Evolutionary conservation across 2,113 vertebrate species (phyloP), one percentile per base, ranked within the genome.

Genomic region (Crotalus tigris): DNA sequence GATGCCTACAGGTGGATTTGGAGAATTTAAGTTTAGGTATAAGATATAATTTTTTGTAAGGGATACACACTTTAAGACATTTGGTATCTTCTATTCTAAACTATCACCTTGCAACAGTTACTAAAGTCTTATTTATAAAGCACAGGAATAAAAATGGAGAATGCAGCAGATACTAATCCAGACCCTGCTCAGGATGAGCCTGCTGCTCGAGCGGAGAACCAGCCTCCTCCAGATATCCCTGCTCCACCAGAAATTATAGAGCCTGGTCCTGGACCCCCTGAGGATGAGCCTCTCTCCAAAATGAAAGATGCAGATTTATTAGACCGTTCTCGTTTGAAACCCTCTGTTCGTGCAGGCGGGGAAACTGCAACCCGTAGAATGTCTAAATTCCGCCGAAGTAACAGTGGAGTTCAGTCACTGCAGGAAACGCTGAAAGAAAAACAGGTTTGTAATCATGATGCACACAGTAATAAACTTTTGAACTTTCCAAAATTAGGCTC

Each of bases 351-450:
- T 6, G 15, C 61, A 94, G 61, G 92, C 0, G 11, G 0, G 33
- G 94, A 39, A 0, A 17, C 4, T 21, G n/a, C 90, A 87, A 92
- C 90, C 81, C 91, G 53, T 0, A 95, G 17, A 11, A 3, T 95
- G 0, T 94, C 97, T 26, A 97, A 90, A 15, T 96, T 93, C 88
- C 93, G 29, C 23, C 95, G 95, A 1, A 95, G 96, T 0, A 89
- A 96, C 91, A 96, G 97, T 53, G 95, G 96, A 89, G 89, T 94
- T 85, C 94, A 97, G 0, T 96, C 94, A 13, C n/a, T 97, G 0
- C 97, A 98, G 93, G 98, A 98, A 93, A 93, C 93, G 2, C n/a
- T 96, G 4, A 98, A 95, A 93, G 96, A 98, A 96, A 98, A 51
- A 95, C 97, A 98, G 98, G 98, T 98, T 92, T 93, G 88, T 89